Evolutionary conservation across 2,888 invertebrate genomes (phyloP), one percentile per base, ranked within the genome.

Genomic region (Chelonus formosanus): DNA sequence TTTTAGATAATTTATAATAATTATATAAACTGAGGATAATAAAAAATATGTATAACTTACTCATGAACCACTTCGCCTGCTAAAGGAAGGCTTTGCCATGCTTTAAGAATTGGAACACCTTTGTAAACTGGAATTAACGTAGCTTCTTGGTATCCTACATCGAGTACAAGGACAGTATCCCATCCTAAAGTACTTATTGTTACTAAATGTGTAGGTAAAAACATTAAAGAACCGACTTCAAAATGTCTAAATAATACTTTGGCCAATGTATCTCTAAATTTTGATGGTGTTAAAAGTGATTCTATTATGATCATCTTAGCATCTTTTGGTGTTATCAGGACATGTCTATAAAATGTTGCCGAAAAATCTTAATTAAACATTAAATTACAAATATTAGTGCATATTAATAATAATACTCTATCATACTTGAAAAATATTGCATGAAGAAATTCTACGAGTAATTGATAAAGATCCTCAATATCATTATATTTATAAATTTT

Each of bases 301-400:
- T 98, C 98, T 31, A 98, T 91, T 40, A 98, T 88, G 4, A 98
- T 92, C 44, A 98, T 91, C 81, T 94, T 92, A 32, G 96, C 88
- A 77, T 96, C 97, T 84, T 97, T 97, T 0, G 98, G 97, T 80
- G 94, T 97, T 54, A 96, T 92, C 56, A 97, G 86, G 40, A 96
- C 89, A 82, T 96, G 91, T 75, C 96, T 34, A 8, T 45, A 36
- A 50, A 20, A 20, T 20, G 20, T 20, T 20, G n/a, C n/a, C n/a
- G 2, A 20, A 20, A 20, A 20, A 20, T 20, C 2, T 20, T 20
- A 20, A 1, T 20, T 20, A 20, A 20, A 20, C 2, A 20, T 20
- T 20, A 20, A 20, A 20, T 20, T 20, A 20, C 2, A 20, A 1
- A 2, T 20, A 20, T 20, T 20, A 20, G 20, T 20, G 20, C 20